Conservation (phyloP, 2,113 vertebrate species). For the Asarcornis scutulata region DNA sequence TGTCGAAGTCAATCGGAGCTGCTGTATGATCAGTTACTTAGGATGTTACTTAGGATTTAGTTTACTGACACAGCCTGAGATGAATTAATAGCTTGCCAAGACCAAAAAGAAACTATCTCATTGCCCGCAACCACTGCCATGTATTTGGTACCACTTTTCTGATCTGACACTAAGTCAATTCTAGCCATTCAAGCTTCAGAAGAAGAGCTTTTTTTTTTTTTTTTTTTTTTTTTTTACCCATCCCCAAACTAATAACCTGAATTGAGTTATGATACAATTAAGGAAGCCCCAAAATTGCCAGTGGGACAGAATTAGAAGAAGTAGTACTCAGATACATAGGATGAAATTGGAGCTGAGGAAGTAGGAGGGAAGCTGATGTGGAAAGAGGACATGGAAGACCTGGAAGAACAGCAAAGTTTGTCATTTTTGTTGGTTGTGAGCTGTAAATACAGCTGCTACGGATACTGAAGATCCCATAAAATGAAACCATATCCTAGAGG, state of each 20-base stretch:
- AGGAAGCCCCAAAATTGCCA: background rate
- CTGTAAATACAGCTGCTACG: background rate
- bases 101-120: background rate
- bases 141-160: background rate
- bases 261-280: background rate
- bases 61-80: background rate
- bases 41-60: background rate
- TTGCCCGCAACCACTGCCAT: background rate
- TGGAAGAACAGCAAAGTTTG: background rate
- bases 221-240: too few relatives aligned
- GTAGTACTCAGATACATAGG: background rate
- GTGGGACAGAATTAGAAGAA: background rate
- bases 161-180: background rate
- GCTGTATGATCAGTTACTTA: background rate
- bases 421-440: background rate
- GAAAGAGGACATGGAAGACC: background rate
- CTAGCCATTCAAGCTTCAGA: background rate
- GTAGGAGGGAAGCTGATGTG: background rate
- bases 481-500: background rate
- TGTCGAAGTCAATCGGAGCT: background rate
- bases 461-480: background rate
- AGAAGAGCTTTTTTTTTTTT: background rate
- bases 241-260: background rate
- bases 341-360: background rate
- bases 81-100: background rate